A percentile compares a stretch with the other conserved stretches of the same genome.
These are phyloP conservation scores for Trichechus manatus DNA, from an alignment of 2,113 vertebrate genomes.

Conservation along the genomic window DNA sequence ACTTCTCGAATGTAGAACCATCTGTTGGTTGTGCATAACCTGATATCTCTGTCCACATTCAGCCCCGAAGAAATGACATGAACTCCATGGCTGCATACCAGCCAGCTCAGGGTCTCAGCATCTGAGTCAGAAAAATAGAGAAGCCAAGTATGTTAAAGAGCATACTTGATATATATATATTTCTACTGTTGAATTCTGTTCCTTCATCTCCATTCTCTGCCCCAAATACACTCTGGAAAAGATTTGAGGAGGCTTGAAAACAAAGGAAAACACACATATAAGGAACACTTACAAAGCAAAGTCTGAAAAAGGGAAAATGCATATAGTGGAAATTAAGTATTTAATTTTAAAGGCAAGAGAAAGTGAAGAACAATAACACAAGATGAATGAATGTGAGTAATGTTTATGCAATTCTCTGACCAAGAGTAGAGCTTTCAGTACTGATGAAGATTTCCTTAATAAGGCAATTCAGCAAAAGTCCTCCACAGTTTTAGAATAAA, in stretches of 20 bases:
- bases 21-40: neutral
- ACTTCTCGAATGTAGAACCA: neutral
- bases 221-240: neutral
- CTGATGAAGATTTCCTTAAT: neutral
- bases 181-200: neutral
- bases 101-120: neutral
- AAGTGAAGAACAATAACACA: neutral
- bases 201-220: no score
- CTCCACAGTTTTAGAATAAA: neutral
- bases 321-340: neutral
- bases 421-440: neutral
- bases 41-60: neutral
- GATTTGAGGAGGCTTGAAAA: neutral
- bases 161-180: neutral
- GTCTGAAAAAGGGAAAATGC: neutral
- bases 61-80: neutral
- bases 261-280: neutral
- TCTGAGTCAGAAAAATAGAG: neutral
- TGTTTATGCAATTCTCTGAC: neutral
- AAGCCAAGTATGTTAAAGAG: neutral
- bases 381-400: neutral
- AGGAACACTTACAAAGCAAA: neutral
- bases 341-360: neutral
- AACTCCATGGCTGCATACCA: accelerated
- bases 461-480: neutral